Conservation (phyloP, 1,140 invertebrate genomes). For the Euura saliciscinereae region DNA sequence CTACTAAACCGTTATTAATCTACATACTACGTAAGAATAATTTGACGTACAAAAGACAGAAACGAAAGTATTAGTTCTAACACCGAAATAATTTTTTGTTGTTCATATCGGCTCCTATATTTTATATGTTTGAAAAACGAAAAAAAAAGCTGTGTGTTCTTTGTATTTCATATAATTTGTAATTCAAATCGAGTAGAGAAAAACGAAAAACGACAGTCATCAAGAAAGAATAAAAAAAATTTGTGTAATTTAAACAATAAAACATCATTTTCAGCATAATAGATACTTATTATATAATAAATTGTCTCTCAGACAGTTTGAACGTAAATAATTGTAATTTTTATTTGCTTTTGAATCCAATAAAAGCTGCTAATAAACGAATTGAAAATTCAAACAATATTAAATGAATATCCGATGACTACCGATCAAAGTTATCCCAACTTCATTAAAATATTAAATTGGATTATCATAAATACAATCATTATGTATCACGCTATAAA, state of each 20-base stretch:
- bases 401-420: background rate
- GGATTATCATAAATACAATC: too few relatives aligned
- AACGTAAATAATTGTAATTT: too few relatives aligned
- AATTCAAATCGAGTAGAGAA: background rate
- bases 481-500: too few relatives aligned
- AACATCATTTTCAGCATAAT: background rate
- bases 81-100: background rate
- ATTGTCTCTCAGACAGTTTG: too few relatives aligned
- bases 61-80: slow-evolving; percentile 1
- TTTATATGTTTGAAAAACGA: too few relatives aligned
- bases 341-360: background rate
- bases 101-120: background rate
- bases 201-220: background rate
- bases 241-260: background rate
- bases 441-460: background rate
- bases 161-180: background rate
- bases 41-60: background rate
- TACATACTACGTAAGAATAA: background rate
- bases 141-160: background rate
- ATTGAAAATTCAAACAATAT: too few relatives aligned
- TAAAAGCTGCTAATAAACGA: background rate
- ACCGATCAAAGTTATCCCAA: background rate
- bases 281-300: too few relatives aligned
- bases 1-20: background rate
- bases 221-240: background rate